Evolutionary conservation across 2,888 invertebrate species (phyloP).

Genomic region (Drosophila antonietae): DNA sequence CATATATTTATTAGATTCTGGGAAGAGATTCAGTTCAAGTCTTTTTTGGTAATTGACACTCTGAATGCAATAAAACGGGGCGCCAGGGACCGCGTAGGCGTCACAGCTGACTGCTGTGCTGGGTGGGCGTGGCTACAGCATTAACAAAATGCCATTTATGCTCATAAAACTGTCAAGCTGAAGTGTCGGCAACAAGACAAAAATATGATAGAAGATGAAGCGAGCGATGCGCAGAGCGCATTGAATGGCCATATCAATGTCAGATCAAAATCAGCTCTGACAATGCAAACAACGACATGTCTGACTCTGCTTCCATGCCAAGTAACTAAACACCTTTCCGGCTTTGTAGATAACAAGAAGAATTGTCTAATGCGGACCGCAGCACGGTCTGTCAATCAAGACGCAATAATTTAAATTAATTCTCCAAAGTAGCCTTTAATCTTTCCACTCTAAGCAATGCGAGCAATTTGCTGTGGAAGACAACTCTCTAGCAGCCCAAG

Average conservation of each 20-base stretch:
- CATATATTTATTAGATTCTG: conserved; percentile 36
- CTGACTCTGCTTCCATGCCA: conserved; percentile 5
- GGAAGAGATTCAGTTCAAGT: conserved; percentile 36
- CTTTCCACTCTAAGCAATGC: background rate
- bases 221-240: conserved; percentile 17
- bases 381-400: background rate
- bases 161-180: conserved; percentile 74
- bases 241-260: conserved; percentile 46
- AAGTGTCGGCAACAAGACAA: conserved; percentile 55
- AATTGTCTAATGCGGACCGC: background rate
- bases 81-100: conserved; percentile 22
- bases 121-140: conserved; percentile 64
- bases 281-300: conserved; percentile 1
- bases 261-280: conserved; percentile 33
- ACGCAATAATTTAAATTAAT: background rate
- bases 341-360: background rate
- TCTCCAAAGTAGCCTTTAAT: background rate
- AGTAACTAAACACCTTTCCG: background rate
- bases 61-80: conserved; percentile 63
- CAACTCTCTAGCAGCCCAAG: background rate
- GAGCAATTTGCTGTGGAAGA: background rate
- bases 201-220: background rate
- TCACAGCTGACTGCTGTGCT: conserved; percentile 38
- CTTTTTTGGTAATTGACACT: conserved; percentile 73
- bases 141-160: conserved; percentile 67